Evolutionary conservation across 2,113 vertebrate genomes (phyloP).

Genomic region (Stegostoma tigrinum): DNA sequence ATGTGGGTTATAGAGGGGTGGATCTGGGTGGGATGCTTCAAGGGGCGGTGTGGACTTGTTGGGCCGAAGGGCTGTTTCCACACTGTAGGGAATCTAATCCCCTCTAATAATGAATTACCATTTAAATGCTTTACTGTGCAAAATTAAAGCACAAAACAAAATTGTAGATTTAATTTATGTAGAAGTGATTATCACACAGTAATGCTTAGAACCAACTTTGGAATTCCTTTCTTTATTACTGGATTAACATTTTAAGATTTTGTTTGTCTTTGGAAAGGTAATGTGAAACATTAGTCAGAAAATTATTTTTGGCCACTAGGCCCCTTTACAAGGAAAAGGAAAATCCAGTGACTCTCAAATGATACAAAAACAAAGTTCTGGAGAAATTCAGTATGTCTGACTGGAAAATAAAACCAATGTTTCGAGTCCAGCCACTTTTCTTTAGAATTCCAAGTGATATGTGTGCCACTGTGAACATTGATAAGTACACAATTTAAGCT

Average conservation of each 20-base stretch:
- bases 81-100: no score
- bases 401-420: no score
- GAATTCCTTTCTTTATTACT: background rate
- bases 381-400: no score
- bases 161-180: background rate
- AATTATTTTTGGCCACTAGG: background rate
- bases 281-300: background rate
- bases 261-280: background rate
- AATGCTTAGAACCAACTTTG: background rate
- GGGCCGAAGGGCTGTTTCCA: no score
- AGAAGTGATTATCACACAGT: background rate
- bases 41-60: no score
- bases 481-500: background rate
- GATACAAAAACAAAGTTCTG: no score
- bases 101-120: no score
- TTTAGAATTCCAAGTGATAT: background rate
- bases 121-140: background rate
- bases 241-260: background rate
- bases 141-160: background rate
- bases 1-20: no score
- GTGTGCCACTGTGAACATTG: background rate
- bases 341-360: background rate
- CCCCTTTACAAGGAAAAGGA: background rate
- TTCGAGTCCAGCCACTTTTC: background rate
- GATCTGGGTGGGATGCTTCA: no score